Percentiles rank a stretch among this genome's conserved stretches.
These are phyloP conservation scores for Mesoligia furuncula DNA, from an alignment of 2,888 invertebrate species.

Conservation along the genomic window DNA sequence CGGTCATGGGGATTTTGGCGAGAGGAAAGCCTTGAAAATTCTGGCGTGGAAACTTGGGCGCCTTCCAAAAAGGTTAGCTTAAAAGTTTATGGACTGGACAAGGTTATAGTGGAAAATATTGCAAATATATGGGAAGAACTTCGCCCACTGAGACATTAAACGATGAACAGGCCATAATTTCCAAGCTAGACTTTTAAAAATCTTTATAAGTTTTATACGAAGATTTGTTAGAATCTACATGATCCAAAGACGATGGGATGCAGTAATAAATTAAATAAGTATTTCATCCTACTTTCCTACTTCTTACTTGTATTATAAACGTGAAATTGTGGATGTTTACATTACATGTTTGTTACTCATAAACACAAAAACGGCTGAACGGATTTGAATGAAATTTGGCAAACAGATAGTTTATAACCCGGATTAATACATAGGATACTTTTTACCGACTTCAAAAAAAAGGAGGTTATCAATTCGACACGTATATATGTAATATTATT, in stretches of 20 bases:
- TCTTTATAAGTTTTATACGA: neutral
- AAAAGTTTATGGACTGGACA: slow-evolving; percentile 48
- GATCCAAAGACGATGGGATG: neutral
- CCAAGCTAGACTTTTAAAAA: neutral
- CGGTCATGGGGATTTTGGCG: slow-evolving; percentile 20
- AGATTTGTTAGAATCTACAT: neutral
- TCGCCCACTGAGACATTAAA: slow-evolving; percentile 17
- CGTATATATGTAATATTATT: too few species aligned
- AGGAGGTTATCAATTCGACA: too few species aligned
- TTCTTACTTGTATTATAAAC: too few species aligned
- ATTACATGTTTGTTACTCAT: neutral
- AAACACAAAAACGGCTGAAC: neutral
- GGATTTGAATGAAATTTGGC: neutral
- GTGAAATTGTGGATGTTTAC: neutral
- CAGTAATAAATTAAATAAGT: neutral
- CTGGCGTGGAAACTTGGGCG: slow-evolving; percentile 40
- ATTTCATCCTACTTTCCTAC: neutral
- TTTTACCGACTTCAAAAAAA: too few species aligned
- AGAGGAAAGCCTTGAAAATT: slow-evolving; percentile 43
- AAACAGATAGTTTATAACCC: neutral
- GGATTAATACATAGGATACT: neutral
- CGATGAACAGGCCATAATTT: neutral
- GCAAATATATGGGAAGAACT: slow-evolving; percentile 34
- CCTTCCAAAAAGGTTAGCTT: slow-evolving; percentile 49
- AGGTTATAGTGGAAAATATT: slow-evolving; percentile 46